Evolutionary conservation across 2,113 vertebrate species (phyloP).

Genomic region (Addax nasomaculatus): DNA sequence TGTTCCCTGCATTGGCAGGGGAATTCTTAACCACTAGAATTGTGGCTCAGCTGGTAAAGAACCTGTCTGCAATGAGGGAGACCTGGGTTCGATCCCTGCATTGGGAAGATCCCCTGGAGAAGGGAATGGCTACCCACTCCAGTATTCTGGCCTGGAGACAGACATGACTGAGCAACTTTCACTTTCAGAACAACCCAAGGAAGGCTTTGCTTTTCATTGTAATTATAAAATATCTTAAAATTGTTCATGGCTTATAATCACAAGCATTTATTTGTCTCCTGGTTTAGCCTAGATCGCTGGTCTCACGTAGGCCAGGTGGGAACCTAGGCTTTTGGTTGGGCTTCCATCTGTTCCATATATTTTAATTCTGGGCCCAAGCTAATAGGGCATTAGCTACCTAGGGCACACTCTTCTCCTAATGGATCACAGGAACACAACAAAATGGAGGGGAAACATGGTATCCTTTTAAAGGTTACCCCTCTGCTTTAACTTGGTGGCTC

Average conservation of each 20-base stretch:
- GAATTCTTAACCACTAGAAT: background rate
- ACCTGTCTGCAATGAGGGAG: background rate
- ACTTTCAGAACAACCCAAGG: background rate
- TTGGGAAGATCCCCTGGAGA: background rate
- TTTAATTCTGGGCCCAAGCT: background rate
- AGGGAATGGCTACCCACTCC: background rate
- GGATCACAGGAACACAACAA: background rate
- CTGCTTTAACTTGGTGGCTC: background rate
- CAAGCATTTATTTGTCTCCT: background rate
- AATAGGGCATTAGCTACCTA: background rate
- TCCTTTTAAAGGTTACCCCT: background rate
- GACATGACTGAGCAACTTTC: background rate
- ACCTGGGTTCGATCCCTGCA: background rate
- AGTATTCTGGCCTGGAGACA: background rate
- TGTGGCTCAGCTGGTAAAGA: background rate
- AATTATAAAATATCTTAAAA: background rate
- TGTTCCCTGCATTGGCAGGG: background rate
- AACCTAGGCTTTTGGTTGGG: background rate
- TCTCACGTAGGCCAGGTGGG: background rate
- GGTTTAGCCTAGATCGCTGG: background rate
- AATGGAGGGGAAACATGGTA: background rate
- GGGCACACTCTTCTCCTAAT: background rate
- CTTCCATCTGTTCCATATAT: background rate
- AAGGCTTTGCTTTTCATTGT: background rate
- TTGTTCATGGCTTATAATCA: background rate